Evolutionary conservation across 92 coral and sea anemone genomes (phyloP).

Genomic region (Blastomussa wellsi): DNA sequence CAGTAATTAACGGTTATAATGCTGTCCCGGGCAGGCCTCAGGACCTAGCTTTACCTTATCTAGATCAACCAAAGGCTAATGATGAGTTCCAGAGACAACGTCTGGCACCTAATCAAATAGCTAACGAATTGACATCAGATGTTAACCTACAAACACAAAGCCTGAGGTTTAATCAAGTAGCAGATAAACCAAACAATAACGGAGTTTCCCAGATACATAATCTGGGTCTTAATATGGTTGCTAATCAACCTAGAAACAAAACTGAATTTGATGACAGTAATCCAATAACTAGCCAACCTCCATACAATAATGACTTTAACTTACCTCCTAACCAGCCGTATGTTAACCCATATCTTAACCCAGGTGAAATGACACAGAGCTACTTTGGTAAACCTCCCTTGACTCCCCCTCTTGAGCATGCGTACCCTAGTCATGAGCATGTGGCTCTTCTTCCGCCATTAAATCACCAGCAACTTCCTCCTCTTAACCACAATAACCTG

Average conservation of each 20-base stretch:
- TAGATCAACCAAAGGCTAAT: constrained; percentile 21
- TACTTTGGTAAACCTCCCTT: constrained; percentile 51
- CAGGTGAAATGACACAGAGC: constrained; percentile 52
- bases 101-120: constrained; percentile 37
- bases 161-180: constrained; percentile 42
- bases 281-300: constrained; percentile 32
- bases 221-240: constrained; percentile 10
- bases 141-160: constrained; percentile 39
- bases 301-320: constrained; percentile 37
- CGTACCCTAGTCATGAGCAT: constrained; percentile 47
- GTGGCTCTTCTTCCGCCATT: constrained; percentile 77
- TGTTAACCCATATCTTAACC: constrained; percentile 49
- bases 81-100: constrained; percentile 41
- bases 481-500: constrained; percentile 65
- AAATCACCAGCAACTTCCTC: constrained; percentile 85
- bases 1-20: constrained; percentile 6
- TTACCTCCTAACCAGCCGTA: constrained; percentile 36
- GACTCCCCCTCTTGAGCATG: constrained; percentile 52
- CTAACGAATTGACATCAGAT: constrained; percentile 41
- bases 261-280: constrained; percentile 27
- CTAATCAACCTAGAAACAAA: constrained; percentile 30
- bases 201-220: constrained; percentile 5
- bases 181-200: constrained; percentile 10
- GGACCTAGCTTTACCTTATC: background rate
- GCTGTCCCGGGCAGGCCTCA: constrained; percentile 16